Base-by-base conservation (phyloP, 2,113 vertebrate species). In the Lipophrys pholis region DNA sequence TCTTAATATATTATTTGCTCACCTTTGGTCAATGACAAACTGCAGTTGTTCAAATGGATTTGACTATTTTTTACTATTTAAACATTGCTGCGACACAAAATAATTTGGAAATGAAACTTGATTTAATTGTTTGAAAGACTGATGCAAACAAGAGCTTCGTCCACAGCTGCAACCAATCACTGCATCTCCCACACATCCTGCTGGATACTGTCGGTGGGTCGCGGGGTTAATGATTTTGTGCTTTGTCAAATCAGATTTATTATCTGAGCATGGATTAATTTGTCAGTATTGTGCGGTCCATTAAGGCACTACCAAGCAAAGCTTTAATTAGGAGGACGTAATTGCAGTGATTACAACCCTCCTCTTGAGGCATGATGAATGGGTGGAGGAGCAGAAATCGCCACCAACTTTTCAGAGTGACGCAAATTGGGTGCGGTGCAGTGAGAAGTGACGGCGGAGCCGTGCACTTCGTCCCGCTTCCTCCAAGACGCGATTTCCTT, bases 191-290 rank as follows among this genome's bases (percentile, higher is more conserved):
- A 16, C 68, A 58, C 67, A 68, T 50, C 41, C 59, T 48, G 54
- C 48, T 58, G 35, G 67, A 73, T 78, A 40, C 71, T 67, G 73
- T 83, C 76, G 68, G 53, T 14, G 41, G 71, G 79, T 75, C 59
- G 57, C 0, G 35, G 72, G 89, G 88, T 89, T 93, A 93, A 93
- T 91, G 85, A 84, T 79, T 90, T 82, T 62, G 79, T 84, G 84
- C 85, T 89, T 84, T 83, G 82, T 89, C 85, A 90, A 90, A 90
- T 92, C 89, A 91, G 85, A 93, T 89, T 88, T 87, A 89, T 89
- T 91, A 91, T 91, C 81, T 73, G 74, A 88, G 87, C 80, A 82
- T 53, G 80, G 80, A 88, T 86, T 90, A 78, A 93, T 93, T 89
- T 89, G 82, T 91, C 87, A 74, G 82, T 59, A 89, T 87, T 84